Evolutionary conservation across 1,140 invertebrate species (phyloP).

Genomic region (Penaeus vannamei): DNA sequence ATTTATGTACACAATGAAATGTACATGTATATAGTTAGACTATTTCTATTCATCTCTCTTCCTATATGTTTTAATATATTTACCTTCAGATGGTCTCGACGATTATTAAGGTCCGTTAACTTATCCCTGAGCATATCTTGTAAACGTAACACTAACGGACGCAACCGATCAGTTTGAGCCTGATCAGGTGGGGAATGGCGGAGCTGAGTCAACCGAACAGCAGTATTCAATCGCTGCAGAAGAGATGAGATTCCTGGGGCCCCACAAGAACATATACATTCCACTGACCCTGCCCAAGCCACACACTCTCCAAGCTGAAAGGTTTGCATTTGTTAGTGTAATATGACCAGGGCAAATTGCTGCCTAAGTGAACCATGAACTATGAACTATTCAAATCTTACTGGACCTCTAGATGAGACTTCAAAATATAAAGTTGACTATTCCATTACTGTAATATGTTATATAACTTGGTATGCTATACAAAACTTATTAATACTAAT

Average conservation of each 20-base stretch:
- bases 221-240: constrained; percentile 48
- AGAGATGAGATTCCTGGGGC: constrained; percentile 59
- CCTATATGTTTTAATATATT: not conserved
- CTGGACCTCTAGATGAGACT: too few relatives aligned
- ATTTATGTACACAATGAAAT: too few relatives aligned
- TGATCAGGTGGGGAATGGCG: constrained; percentile 47
- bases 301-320: constrained; percentile 61
- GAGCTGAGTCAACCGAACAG: constrained; percentile 54
- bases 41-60: too few relatives aligned
- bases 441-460: too few relatives aligned
- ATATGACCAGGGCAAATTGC: too few relatives aligned
- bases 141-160: constrained; percentile 46
- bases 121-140: constrained; percentile 67
- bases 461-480: too few relatives aligned
- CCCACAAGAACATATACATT: constrained; percentile 64
- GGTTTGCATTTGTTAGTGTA: not conserved
- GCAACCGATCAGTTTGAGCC: not conserved
- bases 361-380: too few relatives aligned
- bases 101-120: constrained; percentile 42
- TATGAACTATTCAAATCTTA: too few relatives aligned
- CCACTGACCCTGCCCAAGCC: constrained; percentile 60
- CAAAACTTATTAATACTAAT: too few relatives aligned
- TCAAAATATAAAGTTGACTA: too few relatives aligned
- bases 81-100: constrained; percentile 69
- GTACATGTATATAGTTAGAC: too few relatives aligned